Base-by-base conservation (phyloP, 2,888 invertebrate species). In the Aspidiotus destructor region DNA sequence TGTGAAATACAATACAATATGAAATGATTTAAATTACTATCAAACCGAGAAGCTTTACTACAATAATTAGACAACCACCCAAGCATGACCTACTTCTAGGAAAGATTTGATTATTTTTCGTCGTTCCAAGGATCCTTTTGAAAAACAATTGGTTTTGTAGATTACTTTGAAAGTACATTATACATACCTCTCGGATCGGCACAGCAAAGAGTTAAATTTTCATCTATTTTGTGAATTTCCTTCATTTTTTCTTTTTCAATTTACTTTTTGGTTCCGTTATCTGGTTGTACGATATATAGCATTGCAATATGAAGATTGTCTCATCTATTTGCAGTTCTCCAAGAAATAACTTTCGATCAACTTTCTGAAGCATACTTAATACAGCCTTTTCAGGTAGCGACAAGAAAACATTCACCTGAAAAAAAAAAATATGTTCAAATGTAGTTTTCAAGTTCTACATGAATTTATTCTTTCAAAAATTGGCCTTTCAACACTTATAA, bases 221-320 rank as follows among this genome's bases (percentile, higher is more conserved):
- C 28, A 28, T 28, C 2, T 28, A 28, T 28, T 28, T 28, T 5
- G 28, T 28, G 5, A 28, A 28, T 28, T 28, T 28, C 5, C 28
- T 3, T 28, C 28, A 28, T 28, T 62, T 52, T 53, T n/a, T 62
- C n/a, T 62, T 62, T n/a, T 44, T 62, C 3, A 40, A 48, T n/a
- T 62, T 62, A 5, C 28, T 16, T 40, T 48, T 52, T 9, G 62
- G 52, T 28, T 17, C 48, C 6, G 5, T 8, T 13, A 15, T 28
- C 52, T 62, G 44, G 40, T 62, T 44, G 52, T 52, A 52, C 10
- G 40, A 40, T 13, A 63, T 41, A 11, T 55, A 55, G 40, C 40
- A 41, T 42, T 63, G 63, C 2, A 63, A 54, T 54, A 63, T n/a
- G 7, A 63, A 54, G 17, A 63, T 63, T 15, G 55, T 63, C 15